Evolutionary conservation across 2,113 vertebrate species (phyloP).

Genomic region (Dunckerocampus dactyliophorus): DNA sequence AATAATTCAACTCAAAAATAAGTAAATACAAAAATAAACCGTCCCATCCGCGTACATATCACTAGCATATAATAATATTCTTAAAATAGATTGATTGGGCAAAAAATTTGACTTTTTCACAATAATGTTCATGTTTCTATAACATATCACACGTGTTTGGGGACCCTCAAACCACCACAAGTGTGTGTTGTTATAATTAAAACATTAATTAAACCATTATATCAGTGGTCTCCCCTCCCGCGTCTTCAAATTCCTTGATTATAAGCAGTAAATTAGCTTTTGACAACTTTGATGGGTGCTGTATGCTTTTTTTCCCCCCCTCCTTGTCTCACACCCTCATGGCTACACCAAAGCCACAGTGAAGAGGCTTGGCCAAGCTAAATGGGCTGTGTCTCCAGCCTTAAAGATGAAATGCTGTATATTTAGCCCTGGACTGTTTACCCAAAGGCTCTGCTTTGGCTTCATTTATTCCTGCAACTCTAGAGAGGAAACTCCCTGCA

Average conservation of each 20-base stretch:
- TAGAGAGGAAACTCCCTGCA: conserved; percentile 51
- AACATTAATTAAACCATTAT: neutral
- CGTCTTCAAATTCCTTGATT: neutral
- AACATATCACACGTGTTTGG: neutral
- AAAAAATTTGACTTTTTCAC: too few relatives aligned
- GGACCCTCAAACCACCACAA: neutral
- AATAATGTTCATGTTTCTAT: too few relatives aligned
- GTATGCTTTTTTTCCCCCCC: conserved; percentile 12
- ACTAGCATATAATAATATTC: too few relatives aligned
- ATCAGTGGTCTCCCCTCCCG: neutral
- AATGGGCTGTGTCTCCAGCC: conserved; percentile 43
- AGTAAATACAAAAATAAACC: too few relatives aligned
- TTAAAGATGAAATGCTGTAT: conserved; percentile 54
- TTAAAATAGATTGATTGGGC: too few relatives aligned
- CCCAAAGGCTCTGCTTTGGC: conserved; percentile 40
- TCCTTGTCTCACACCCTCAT: conserved; percentile 28
- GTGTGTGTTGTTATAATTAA: neutral
- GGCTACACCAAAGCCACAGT: conserved; percentile 36
- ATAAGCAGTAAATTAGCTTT: neutral
- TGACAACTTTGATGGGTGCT: conserved; percentile 22
- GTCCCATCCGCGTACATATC: too few relatives aligned
- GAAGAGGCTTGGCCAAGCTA: conserved; percentile 22
- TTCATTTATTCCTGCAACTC: conserved; percentile 37
- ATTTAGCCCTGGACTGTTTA: conserved; percentile 67
- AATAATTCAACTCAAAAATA: too few relatives aligned